Conservation (phyloP, 1,140 invertebrate genomes). For the Cheumatopsyche charites region DNA sequence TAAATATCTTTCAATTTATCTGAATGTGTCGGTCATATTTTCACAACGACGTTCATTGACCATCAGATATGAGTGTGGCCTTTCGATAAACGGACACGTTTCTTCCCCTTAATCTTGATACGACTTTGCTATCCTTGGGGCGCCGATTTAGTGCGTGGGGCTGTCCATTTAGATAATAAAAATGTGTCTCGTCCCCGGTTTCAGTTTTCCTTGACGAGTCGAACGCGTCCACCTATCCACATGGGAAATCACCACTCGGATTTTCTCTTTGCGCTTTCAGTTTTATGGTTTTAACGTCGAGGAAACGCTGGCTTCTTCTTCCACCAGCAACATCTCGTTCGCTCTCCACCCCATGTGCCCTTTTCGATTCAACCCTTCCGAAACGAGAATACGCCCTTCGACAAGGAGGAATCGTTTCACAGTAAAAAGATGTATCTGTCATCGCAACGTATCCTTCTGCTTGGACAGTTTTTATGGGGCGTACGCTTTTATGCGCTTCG, state of each 20-base stretch:
- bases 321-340: not conserved
- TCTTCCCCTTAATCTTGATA: conserved; percentile 10
- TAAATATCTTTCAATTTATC: no score
- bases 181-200: conserved; percentile 37
- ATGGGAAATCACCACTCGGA: conserved; percentile 45
- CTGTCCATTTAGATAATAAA: conserved; percentile 30
- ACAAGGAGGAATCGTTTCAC: conserved; percentile 9
- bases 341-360: not conserved
- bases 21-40: no score
- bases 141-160: conserved; percentile 28
- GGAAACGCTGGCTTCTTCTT: conserved; percentile 32
- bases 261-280: conserved; percentile 42
- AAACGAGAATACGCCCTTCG: not conserved
- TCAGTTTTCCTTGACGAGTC: conserved; percentile 29
- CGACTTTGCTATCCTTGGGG: not conserved
- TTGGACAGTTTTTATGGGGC: conserved; percentile 15
- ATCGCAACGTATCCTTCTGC: conserved; percentile 26
- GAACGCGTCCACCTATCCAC: conserved; percentile 32
- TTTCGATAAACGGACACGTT: conserved; percentile 6
- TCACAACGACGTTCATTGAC: no score
- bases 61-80: not conserved
- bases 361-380: not conserved
- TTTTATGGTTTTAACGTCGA: conserved; percentile 45
- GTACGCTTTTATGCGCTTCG: conserved; percentile 10
- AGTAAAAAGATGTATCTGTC: conserved; percentile 30